Base-by-base conservation (phyloP, 2,797 vertebrate species). In the Onychomys torridus region DNA sequence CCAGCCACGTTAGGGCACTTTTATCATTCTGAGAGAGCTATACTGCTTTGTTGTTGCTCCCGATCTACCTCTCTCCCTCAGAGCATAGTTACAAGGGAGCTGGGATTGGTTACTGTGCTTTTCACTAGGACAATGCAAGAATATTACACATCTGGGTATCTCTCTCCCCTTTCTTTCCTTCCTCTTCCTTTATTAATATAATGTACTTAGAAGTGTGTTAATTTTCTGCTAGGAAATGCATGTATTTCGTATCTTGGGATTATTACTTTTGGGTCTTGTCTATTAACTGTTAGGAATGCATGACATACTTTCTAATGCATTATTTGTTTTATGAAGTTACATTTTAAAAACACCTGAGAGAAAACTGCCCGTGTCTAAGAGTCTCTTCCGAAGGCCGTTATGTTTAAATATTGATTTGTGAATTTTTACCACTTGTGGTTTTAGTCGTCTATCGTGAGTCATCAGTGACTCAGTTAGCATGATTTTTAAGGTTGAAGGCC, bases 181-280 rank as follows among this genome's bases (percentile, higher is more conserved):
- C 19, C 32, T 21, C 19, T 57, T 77, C 16, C 19, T n/a, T 34
- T 65, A 27, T n/a, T 67, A 49, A 52, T 52, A 59, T 52, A 49
- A 63, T 85, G 32, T 95, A 12, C 13, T 67, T 46, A 73, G 71
- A 76, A 49, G 10, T 43, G 32, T 13, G 21, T 93, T 87, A 46
- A n/a, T 84, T 71, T 84, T 83, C 40, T 87, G 43, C 37, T 67
- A 79, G 49, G 65, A 88, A 90, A 75, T 89, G 19, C 49, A 7
- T 87, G 65, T 40, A 29, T 93, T 63, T 59, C 12, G 16, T 59
- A 86, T 17, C 25, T 67, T 71, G 84, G 14, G 77, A 12, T 49
- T 57, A 83, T 75, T 94, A 67, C 67, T 69, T 96, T 94, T 65
- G 75, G 73, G 69, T 34, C 23, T 71, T 73, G 59, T 29, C 29